These are phyloP conservation scores for Paramormyrops kingsleyae DNA, from an alignment of 2,113 vertebrate species.

Conservation along the genomic window DNA sequence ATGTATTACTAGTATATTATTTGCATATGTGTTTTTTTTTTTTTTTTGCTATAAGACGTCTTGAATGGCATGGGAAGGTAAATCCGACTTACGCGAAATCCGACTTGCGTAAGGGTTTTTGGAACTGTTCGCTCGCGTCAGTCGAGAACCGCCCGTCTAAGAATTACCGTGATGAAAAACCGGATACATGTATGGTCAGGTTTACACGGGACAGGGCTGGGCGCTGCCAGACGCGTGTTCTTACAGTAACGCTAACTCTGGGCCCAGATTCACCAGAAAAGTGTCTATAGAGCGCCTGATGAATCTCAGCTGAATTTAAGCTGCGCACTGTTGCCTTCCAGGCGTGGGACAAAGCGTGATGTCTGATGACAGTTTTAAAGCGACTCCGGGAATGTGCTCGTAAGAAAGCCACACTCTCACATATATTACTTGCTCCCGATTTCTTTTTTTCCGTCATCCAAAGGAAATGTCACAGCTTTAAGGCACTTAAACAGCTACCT, in stretches of 20 bases:
- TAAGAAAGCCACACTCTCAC: background rate
- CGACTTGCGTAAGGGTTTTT: background rate
- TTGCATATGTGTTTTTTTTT: background rate
- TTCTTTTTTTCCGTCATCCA: background rate
- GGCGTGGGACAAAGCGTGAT: background rate
- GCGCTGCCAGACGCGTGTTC: background rate
- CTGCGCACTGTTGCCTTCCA: background rate
- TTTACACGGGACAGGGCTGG: background rate
- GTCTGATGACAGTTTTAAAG: slow-evolving; percentile 2
- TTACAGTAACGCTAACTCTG: background rate
- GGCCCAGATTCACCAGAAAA: background rate
- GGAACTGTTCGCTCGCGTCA: background rate
- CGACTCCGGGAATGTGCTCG: background rate
- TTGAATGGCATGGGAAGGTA: background rate
- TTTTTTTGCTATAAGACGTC: no score
- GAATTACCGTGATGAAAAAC: background rate
- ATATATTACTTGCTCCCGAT: background rate
- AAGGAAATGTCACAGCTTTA: background rate
- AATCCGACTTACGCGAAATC: background rate
- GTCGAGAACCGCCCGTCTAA: background rate
- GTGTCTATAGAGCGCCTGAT: background rate
- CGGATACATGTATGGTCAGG: background rate
- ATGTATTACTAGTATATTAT: background rate
- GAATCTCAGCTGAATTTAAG: background rate
- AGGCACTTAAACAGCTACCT: background rate